Evolutionary conservation across 2,888 invertebrate genomes (phyloP).

Genomic region (Temnothorax rugatulus): DNA sequence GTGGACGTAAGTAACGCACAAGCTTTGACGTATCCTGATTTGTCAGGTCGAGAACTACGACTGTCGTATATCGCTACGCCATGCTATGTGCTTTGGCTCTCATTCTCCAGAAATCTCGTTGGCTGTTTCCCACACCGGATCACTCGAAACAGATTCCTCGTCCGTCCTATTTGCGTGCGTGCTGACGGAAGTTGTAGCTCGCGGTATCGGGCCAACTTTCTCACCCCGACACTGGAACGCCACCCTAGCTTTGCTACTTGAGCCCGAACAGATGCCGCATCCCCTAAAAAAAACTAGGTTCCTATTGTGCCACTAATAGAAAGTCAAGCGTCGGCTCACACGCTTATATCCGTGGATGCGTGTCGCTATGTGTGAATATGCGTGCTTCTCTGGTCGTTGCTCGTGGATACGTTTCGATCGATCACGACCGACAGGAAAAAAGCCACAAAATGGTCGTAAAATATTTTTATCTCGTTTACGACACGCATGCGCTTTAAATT

Average conservation of each 20-base stretch:
- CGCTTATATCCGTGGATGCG: conserved; percentile 24
- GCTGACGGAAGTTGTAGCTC: conserved; percentile 78
- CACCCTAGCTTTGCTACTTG: conserved; percentile 82
- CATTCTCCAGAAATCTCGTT: conserved; percentile 57
- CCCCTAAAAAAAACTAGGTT: conserved; percentile 78
- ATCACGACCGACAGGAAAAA: conserved; percentile 9
- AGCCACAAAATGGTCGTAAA: conserved; percentile 15
- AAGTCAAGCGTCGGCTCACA: conserved; percentile 78
- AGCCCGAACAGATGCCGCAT: conserved; percentile 84
- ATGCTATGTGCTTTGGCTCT: too few relatives aligned
- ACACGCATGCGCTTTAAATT: conserved; percentile 15
- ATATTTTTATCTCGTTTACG: conserved; percentile 1
- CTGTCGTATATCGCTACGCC: too few relatives aligned
- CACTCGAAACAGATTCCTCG: conserved; percentile 46
- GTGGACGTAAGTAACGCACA: too few relatives aligned
- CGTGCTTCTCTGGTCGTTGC: conserved; percentile 45
- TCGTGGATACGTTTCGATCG: conserved; percentile 60
- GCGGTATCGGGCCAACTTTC: conserved; percentile 52
- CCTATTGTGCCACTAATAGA: conserved; percentile 85
- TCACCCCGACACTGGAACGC: conserved; percentile 50
- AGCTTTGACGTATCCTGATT: too few relatives aligned
- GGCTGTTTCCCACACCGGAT: conserved; percentile 62
- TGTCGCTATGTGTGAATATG: conserved; percentile 23
- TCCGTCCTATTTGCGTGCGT: conserved; percentile 54
- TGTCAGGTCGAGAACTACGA: too few relatives aligned